These are phyloP conservation scores for Sebastes oblongus DNA, from an alignment of 2,797 vertebrate genomes.

Conservation along the genomic window DNA sequence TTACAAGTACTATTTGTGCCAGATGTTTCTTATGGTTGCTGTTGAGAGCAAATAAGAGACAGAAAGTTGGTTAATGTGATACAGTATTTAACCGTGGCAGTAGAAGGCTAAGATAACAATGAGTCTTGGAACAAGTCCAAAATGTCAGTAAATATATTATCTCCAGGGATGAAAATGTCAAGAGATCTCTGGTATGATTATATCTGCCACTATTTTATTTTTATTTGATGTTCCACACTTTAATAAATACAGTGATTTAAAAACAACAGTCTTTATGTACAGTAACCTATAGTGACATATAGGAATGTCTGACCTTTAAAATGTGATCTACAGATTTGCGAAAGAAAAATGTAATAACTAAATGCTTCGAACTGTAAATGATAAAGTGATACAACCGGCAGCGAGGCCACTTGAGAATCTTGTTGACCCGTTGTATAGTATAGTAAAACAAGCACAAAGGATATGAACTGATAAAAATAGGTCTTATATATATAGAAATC, in stretches of 20 bases:
- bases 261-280: neutral
- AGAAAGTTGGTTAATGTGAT: neutral
- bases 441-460: neutral
- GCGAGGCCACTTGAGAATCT: neutral
- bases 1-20: neutral
- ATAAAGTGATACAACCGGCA: neutral
- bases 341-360: neutral
- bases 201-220: neutral
- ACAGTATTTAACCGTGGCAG: neutral
- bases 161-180: neutral
- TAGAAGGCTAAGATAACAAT: neutral
- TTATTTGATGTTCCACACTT: neutral
- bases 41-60: neutral
- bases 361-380: neutral
- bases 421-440: neutral
- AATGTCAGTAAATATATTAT: neutral
- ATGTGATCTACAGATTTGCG: neutral
- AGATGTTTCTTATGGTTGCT: neutral
- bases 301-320: neutral
- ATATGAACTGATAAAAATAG: neutral
- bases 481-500: neutral
- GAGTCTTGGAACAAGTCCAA: neutral
- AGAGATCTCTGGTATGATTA: neutral
- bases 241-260: neutral
- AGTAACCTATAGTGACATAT: neutral